These are phyloP conservation scores for Alviniconcha strummeri DNA, from an alignment of 2,888 invertebrate genomes.

Conservation along the genomic window DNA sequence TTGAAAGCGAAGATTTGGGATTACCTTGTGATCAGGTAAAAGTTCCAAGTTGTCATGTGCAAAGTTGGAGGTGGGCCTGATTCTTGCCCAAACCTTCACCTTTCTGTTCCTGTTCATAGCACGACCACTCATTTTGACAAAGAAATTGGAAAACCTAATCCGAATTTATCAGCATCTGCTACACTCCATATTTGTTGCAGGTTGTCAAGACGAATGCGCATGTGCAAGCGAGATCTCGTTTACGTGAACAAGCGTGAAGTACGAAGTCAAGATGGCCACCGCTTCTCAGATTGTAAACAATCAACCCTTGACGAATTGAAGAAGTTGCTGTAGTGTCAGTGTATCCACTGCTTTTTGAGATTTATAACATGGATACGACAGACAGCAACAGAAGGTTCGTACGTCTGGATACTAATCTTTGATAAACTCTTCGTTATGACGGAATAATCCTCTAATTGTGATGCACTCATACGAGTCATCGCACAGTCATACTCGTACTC, in stretches of 20 bases:
- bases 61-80: slow-evolving; percentile 70
- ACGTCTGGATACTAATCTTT: too few species aligned
- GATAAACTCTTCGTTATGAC: too few species aligned
- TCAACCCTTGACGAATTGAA: not conserved
- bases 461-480: too few species aligned
- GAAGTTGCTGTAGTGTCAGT: too few species aligned
- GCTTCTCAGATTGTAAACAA: not conserved
- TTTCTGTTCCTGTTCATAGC: slow-evolving; percentile 55
- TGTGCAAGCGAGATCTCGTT: slow-evolving; percentile 39
- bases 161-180: slow-evolving; percentile 17
- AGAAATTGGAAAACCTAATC: not conserved
- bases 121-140: slow-evolving; percentile 38
- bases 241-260: not conserved
- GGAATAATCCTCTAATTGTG: too few species aligned
- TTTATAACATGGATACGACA: not conserved
- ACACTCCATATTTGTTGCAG: slow-evolving; percentile 56
- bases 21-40: slow-evolving; percentile 69
- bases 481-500: too few species aligned
- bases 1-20: not conserved
- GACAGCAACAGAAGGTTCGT: too few species aligned
- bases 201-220: slow-evolving; percentile 63
- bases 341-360: too few species aligned
- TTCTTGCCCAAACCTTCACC: slow-evolving; percentile 71
- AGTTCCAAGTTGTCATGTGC: slow-evolving; percentile 69
- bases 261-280: not conserved